These are phyloP conservation scores for Neolamprologus sp. DNA, from an alignment of 2,113 vertebrate genomes.

Conservation along the genomic window DNA sequence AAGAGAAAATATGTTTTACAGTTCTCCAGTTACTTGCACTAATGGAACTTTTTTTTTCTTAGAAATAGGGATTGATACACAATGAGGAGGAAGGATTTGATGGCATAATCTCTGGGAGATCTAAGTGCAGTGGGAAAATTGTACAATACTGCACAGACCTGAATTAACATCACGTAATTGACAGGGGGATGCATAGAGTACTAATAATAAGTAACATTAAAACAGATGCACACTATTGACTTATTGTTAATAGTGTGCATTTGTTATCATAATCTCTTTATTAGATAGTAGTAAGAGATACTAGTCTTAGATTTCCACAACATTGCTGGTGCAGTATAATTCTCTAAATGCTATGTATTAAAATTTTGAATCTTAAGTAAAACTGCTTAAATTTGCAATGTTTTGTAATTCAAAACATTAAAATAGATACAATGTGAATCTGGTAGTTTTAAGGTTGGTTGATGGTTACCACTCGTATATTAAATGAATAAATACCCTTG, in stretches of 20 bases:
- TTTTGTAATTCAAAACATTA: neutral
- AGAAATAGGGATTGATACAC: neutral
- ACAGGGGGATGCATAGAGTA: accelerated
- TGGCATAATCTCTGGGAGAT: neutral
- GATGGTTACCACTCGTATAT: accelerated
- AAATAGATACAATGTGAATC: accelerated
- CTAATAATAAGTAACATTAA: neutral
- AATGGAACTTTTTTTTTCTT: neutral
- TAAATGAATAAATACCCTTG: neutral
- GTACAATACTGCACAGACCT: neutral
- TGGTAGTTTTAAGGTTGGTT: neutral
- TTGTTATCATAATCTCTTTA: neutral
- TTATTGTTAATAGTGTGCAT: neutral
- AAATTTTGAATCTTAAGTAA: neutral
- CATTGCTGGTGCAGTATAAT: neutral
- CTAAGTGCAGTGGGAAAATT: neutral
- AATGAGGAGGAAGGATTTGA: neutral
- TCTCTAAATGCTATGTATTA: neutral
- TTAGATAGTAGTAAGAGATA: neutral
- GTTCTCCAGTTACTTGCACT: neutral
- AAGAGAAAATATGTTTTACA: neutral
- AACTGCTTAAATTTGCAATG: neutral
- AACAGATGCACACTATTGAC: neutral
- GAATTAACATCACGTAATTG: neutral
- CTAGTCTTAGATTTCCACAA: neutral